Base-by-base conservation (phyloP, 2,888 invertebrate genomes). In the Melanargia galathea region DNA sequence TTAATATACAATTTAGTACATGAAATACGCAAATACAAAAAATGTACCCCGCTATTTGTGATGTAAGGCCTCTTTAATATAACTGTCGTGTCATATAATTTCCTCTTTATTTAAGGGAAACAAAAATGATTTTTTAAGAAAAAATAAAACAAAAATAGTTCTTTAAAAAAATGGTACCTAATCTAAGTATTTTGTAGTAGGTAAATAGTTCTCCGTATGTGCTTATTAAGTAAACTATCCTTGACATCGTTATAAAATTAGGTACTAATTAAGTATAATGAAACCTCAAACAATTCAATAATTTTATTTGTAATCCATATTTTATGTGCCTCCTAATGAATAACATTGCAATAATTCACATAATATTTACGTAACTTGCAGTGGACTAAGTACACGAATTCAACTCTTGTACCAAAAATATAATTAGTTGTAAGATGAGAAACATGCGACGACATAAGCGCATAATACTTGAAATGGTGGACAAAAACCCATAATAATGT, bases 401-500 rank as follows among this genome's bases (percentile, higher is more conserved):
- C 13, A 33, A 49, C 10, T 2, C 11, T 51, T 20, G 2, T 52
- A 16, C 26, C 20, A 38, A 48, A 51, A 65, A 59, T 59, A 64
- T 60, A 68, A 62, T 66, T 64, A 62, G 45, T 60, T 62, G 64
- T 68, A 68, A 64, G 66, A 38, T 58, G 67, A 68, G 62, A 67
- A 69, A 63, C 58, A 57, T 79, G 77, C 77, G 73, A 73, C 77
- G 77, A 82, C 79, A 80, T 66, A 63, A 66, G 55, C 61, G 54
- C 60, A 67, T 62, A 79, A 79, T 70, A 73, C 75, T 72, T 75
- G 75, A 76, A 77, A 79, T 78, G 79, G 78, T 83, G 83, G 80
- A 86, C 86, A 87, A 90, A 88, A 30, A 81, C 82, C 72, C 79
- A 77, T 78, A 81, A 86, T 85, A 84, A 87, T 86, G 89, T 86